These are phyloP conservation scores for Leucozona laternaria DNA, from an alignment of 2,888 invertebrate genomes.

Conservation along the genomic window DNA sequence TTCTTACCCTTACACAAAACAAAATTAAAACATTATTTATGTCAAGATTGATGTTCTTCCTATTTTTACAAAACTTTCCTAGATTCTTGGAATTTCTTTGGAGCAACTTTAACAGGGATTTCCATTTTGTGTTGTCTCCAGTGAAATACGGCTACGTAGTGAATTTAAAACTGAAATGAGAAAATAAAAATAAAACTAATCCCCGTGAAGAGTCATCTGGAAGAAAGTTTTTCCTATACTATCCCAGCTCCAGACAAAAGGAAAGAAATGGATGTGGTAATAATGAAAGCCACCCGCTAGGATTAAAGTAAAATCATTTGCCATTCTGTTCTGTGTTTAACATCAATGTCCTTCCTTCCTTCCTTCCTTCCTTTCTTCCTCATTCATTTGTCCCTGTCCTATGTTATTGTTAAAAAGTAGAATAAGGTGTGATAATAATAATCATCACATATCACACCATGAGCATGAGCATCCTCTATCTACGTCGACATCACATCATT, in stretches of 20 bases:
- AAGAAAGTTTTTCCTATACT: not conserved
- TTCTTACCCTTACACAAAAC: no score
- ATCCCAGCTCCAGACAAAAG: not conserved
- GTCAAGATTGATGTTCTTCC: not conserved
- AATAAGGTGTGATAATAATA: slow-evolving; percentile 66
- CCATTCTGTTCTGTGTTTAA: slow-evolving; percentile 13
- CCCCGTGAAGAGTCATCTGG: not conserved
- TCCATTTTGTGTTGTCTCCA: not conserved
- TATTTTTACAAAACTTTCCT: not conserved
- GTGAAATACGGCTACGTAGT: not conserved
- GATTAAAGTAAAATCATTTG: slow-evolving; percentile 20
- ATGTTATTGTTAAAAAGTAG: not conserved
- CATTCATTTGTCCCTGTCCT: not conserved
- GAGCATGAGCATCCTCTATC: slow-evolving; percentile 7
- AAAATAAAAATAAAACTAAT: not conserved
- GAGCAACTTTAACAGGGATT: no score
- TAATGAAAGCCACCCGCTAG: slow-evolving; percentile 18
- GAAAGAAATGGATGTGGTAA: not conserved
- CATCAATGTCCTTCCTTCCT: slow-evolving; percentile 14
- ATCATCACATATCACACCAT: slow-evolving; percentile 66
- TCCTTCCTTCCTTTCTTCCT: slow-evolving; percentile 17
- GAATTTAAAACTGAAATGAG: not conserved
- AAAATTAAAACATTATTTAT: no score
- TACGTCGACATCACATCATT: slow-evolving; percentile 23
- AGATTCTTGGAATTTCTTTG: not conserved